Evolutionary conservation across 1,140 invertebrate genomes (phyloP).

Genomic region (Drosophila prosaltans): DNA sequence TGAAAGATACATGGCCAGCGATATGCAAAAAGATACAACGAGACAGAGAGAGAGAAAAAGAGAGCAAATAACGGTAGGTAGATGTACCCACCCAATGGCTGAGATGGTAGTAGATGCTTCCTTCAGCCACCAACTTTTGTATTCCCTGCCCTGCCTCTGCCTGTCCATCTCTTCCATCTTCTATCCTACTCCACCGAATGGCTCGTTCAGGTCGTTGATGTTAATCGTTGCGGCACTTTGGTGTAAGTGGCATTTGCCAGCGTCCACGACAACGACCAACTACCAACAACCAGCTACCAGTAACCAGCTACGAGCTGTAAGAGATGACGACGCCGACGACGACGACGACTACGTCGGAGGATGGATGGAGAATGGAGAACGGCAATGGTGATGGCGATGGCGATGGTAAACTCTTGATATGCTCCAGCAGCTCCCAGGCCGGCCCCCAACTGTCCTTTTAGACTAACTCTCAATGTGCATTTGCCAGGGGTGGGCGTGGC

Average conservation of each 20-base stretch:
- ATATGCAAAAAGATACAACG: conserved; percentile 61
- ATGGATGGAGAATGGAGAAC: conserved; percentile 14
- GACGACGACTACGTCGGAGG: conserved; percentile 51
- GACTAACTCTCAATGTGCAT: conserved; percentile 7
- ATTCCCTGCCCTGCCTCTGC: neutral
- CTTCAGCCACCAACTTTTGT: conserved; percentile 20
- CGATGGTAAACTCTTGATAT: conserved; percentile 69
- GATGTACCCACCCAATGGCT: conserved; percentile 35
- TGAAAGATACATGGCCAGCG: conserved; percentile 72
- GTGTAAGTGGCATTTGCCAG: conserved; percentile 79
- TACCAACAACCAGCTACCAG: conserved; percentile 42
- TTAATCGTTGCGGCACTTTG: conserved; percentile 80
- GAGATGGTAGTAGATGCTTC: conserved; percentile 1
- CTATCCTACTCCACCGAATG: neutral
- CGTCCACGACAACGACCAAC: conserved; percentile 60
- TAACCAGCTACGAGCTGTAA: conserved; percentile 46
- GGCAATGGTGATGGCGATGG: conserved; percentile 22
- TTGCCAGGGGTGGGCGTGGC: conserved; percentile 54
- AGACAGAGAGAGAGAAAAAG: too few species aligned
- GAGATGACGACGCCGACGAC: conserved; percentile 53
- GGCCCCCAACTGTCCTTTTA: conserved; percentile 40
- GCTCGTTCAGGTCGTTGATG: conserved; percentile 74
- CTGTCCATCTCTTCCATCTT: too few species aligned
- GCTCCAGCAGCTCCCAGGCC: conserved; percentile 26
- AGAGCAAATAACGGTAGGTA: conserved; percentile 66